Percentiles rank a stretch among this genome's conserved stretches.
These are phyloP conservation scores for Hemibagrus guttatus DNA, from an alignment of 2,797 vertebrate species.

Conservation along the genomic window DNA sequence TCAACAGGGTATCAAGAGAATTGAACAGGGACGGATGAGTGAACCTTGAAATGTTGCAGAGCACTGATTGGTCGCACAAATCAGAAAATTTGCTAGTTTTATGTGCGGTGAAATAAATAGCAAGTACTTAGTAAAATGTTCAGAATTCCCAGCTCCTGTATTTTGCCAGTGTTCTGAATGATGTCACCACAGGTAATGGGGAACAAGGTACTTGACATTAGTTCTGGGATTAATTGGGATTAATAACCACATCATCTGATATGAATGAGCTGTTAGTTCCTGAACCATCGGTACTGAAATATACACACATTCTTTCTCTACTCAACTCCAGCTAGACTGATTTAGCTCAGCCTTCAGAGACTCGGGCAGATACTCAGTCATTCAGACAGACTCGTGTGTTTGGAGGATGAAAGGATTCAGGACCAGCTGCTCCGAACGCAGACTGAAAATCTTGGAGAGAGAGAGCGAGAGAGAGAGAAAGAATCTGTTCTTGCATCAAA, in stretches of 20 bases:
- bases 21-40: not conserved
- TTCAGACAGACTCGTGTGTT: conserved; percentile 27
- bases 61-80: not conserved
- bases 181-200: not conserved
- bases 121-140: not conserved
- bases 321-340: not conserved
- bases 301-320: not conserved
- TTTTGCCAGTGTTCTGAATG: not conserved
- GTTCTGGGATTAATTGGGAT: no score
- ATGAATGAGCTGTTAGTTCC: not conserved
- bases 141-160: not conserved
- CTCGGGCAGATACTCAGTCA: conserved; percentile 24
- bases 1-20: not conserved
- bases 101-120: not conserved
- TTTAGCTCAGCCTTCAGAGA: conserved; percentile 24
- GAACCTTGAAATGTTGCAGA: not conserved
- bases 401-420: conserved; percentile 6
- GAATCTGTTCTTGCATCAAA: not conserved
- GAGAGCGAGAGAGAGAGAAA: no score
- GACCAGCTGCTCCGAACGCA: not conserved
- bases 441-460: not conserved
- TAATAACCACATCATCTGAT: not conserved
- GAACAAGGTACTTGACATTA: not conserved
- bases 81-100: not conserved
- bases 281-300: not conserved